Conservation (phyloP, 2,888 invertebrate genomes). For the Drosophila ezoana region DNA sequence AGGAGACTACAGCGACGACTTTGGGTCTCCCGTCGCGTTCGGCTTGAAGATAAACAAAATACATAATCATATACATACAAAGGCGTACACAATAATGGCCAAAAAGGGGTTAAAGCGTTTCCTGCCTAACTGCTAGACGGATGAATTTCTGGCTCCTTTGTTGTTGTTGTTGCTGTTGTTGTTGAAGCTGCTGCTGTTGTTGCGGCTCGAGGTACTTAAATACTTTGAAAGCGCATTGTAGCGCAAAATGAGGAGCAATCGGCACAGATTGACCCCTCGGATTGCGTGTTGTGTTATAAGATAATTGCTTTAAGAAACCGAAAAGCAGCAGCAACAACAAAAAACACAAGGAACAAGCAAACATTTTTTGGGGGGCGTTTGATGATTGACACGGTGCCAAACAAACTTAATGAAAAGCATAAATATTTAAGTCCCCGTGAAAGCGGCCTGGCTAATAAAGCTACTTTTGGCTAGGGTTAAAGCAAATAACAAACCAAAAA, state of each 20-base stretch:
- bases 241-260: constrained; percentile 74
- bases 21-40: constrained; percentile 41
- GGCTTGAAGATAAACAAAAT: constrained; percentile 77
- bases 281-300: constrained; percentile 64
- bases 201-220: constrained; percentile 74
- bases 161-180: constrained; percentile 24
- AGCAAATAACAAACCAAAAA: constrained; percentile 10
- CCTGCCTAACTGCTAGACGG: constrained; percentile 33
- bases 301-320: constrained; percentile 72
- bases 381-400: constrained; percentile 61
- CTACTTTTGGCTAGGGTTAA: constrained; percentile 1
- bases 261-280: constrained; percentile 72
- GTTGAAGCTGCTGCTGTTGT: constrained; percentile 30
- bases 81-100: constrained; percentile 54
- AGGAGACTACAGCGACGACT: constrained; percentile 29
- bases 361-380: constrained; percentile 26
- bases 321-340: constrained; percentile 23
- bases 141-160: constrained; percentile 40
- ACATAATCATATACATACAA: constrained; percentile 64
- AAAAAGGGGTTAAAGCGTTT: constrained; percentile 66
- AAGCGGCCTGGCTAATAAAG: constrained; percentile 45
- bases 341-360: background rate
- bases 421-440: constrained; percentile 61
- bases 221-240: constrained; percentile 76
- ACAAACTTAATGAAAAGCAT: constrained; percentile 68